Conservation (phyloP, 2,113 vertebrate genomes). For the Melanostigma gelatinosum region DNA sequence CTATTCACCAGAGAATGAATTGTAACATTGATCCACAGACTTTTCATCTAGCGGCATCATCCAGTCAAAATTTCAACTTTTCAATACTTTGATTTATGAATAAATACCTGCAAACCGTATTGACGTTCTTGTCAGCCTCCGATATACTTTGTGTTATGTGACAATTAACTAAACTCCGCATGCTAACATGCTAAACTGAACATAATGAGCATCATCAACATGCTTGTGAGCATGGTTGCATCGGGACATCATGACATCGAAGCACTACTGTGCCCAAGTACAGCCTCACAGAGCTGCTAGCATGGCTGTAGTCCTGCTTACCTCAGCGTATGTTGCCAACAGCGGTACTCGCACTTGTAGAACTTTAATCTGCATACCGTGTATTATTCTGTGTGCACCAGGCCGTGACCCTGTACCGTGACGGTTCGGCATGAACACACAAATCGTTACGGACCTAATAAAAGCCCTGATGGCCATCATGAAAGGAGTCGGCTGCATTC, state of each 20-base stretch:
- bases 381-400: background rate
- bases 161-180: background rate
- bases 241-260: too few species aligned
- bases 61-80: too few species aligned
- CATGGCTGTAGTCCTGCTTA: background rate
- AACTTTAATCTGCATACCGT: background rate
- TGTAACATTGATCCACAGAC: background rate
- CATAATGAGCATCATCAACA: background rate
- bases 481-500: background rate
- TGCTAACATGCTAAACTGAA: background rate
- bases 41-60: background rate
- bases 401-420: background rate
- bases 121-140: background rate
- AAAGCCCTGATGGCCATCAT: background rate
- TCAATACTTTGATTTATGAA: background rate
- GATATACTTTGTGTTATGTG: background rate
- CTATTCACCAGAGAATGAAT: background rate
- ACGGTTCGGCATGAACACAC: background rate
- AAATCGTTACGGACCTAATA: background rate
- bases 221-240: background rate
- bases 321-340: background rate
- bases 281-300: background rate
- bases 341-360: background rate
- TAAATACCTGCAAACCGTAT: background rate
- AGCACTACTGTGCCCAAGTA: background rate